These are phyloP conservation scores for Phylloscopus whistleri DNA, from an alignment of 2,113 vertebrate species.

Conservation along the genomic window DNA sequence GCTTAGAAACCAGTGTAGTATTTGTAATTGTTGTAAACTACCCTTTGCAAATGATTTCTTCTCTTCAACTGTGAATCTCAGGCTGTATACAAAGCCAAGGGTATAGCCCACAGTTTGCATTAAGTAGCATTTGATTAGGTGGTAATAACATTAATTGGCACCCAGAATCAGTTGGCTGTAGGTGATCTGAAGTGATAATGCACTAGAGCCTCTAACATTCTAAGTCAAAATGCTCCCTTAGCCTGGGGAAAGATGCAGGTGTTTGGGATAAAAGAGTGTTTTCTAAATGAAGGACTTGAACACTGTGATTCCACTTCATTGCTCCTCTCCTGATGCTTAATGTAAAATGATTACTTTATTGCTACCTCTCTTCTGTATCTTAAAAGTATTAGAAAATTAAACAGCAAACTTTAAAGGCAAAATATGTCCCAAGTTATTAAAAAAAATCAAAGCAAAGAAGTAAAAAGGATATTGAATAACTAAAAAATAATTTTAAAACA, in stretches of 20 bases:
- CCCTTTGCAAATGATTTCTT: neutral
- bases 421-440: neutral
- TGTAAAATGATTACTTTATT: constrained; percentile 34
- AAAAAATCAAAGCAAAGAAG: neutral
- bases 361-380: neutral
- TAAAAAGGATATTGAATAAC: neutral
- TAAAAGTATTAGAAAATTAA: constrained; percentile 25
- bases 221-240: constrained; percentile 34
- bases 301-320: constrained; percentile 43
- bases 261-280: constrained; percentile 46
- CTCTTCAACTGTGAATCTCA: neutral
- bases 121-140: constrained; percentile 53
- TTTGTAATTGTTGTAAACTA: neutral
- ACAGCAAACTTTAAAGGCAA: neutral
- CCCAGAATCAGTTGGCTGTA: constrained; percentile 35
- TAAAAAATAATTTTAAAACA: neutral
- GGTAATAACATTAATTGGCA: constrained; percentile 65
- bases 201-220: constrained; percentile 15
- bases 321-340: constrained; percentile 15
- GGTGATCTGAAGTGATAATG: constrained; percentile 51
- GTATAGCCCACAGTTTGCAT: constrained; percentile 24
- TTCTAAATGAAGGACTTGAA: constrained; percentile 46
- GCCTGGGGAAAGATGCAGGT: constrained; percentile 52
- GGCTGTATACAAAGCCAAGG: neutral
- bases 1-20: neutral